phyloP scores from a whole-genome alignment of 1,140 invertebrate genomes.

The Nylanderia fulva region DNA sequence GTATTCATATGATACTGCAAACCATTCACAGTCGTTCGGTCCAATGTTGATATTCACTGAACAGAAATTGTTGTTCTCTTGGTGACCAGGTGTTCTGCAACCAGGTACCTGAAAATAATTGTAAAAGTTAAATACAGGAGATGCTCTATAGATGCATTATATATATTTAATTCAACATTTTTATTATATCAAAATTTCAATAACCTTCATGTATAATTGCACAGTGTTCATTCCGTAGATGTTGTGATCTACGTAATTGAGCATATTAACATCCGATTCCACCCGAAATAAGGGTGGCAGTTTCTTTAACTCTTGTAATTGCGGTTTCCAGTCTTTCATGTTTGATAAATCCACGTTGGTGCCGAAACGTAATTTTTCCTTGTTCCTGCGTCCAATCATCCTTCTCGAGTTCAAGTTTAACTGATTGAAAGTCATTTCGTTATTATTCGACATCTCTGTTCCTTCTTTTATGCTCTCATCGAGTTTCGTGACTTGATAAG shows the following conservation, averaged over 20 bases:
- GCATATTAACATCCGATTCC: conserved; percentile 98
- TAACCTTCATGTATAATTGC: conserved; percentile 98
- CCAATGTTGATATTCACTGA: conserved; percentile 99
- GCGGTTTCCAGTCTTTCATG: conserved; percentile 97
- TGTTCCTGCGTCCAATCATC: conserved; percentile 88
- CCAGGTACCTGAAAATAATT: conserved; percentile 90
- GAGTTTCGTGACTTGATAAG: conserved; percentile 99
- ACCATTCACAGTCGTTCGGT: conserved; percentile 99
- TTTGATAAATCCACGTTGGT: conserved; percentile 99
- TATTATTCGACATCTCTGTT: no score
- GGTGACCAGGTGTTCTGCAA: conserved; percentile 97
- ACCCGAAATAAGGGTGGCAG: conserved; percentile 98
- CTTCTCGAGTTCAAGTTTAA: conserved; percentile 94
- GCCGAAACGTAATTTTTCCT: conserved; percentile 94
- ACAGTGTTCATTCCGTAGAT: conserved; percentile 99
- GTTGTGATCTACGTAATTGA: conserved; percentile 99
- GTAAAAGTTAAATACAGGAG: not conserved
- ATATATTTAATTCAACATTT: conserved; percentile 4
- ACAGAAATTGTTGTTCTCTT: conserved; percentile 99
- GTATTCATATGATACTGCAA: conserved; percentile 98
- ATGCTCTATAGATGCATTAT: not conserved
- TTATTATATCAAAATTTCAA: conserved; percentile 5
- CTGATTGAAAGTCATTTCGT: conserved; percentile 86
- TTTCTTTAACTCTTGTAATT: conserved; percentile 98
- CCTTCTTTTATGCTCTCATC: conserved; percentile 94